These are phyloP conservation scores for Zalophus californianus DNA, from an alignment of 2,797 vertebrate species.

Conservation along the genomic window DNA sequence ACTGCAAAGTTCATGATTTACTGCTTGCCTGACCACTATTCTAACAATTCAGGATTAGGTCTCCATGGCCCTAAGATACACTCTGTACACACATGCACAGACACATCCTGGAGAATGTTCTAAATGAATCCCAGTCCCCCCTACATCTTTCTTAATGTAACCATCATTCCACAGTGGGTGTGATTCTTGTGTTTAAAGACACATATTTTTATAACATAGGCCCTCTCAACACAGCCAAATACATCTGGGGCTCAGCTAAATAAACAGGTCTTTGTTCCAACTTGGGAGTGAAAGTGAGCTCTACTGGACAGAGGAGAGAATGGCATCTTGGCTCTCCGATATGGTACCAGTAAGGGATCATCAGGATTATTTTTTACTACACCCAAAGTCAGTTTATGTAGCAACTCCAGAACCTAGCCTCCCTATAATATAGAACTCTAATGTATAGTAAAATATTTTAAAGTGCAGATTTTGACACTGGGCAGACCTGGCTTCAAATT, in stretches of 20 bases:
- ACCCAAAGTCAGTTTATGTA: conserved; percentile 18
- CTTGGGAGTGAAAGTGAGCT: conserved; percentile 25
- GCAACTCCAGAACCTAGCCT: conserved; percentile 28
- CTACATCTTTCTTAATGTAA: neutral
- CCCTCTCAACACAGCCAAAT: conserved; percentile 64
- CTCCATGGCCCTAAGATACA: neutral
- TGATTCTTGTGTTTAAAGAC: conserved; percentile 33
- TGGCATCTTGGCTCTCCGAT: conserved; percentile 3
- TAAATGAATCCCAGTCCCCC: neutral
- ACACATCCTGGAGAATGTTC: neutral
- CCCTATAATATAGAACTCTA: neutral
- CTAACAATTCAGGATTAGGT: neutral
- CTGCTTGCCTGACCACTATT: neutral
- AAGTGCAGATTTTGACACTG: neutral
- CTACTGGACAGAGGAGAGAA: neutral
- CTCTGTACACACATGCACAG: neutral
- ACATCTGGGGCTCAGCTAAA: conserved; percentile 64
- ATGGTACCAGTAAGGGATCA: conserved; percentile 33
- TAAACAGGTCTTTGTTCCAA: conserved; percentile 63
- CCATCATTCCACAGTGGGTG: neutral
- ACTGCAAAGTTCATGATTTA: neutral
- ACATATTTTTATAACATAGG: conserved; percentile 51
- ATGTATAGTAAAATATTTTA: neutral
- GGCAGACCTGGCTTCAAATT: conserved; percentile 13
- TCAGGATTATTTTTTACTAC: conserved; percentile 20